Percentiles rank a stretch among this genome's conserved stretches.
phyloP scores from a whole-genome alignment of 1,140 invertebrate genomes.

The Procambarus clarkii region DNA sequence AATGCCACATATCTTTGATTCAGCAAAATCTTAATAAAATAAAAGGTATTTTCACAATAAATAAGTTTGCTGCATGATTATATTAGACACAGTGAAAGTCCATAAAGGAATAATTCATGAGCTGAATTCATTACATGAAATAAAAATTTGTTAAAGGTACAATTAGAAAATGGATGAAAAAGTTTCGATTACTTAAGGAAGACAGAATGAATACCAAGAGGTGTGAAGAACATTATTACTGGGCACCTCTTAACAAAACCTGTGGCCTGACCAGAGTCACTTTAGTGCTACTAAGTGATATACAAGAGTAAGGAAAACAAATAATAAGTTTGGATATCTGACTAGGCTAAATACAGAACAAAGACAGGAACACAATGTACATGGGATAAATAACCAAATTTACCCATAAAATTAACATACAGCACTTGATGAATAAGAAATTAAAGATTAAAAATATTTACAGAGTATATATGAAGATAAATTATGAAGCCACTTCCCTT shows the following conservation, averaged over 20 bases:
- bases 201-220: not conserved
- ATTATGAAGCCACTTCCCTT: constrained; percentile 36
- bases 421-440: constrained; percentile 4
- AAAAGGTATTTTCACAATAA: constrained; percentile 26
- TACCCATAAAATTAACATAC: constrained; percentile 52
- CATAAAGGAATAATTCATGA: not conserved
- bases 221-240: not conserved
- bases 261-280: not conserved
- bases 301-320: constrained; percentile 25
- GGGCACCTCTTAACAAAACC: not conserved
- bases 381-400: constrained; percentile 61
- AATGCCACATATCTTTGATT: constrained; percentile 65
- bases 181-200: not conserved
- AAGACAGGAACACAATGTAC: constrained; percentile 53
- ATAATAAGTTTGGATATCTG: constrained; percentile 45
- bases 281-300: not conserved
- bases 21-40: constrained; percentile 12
- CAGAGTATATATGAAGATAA: constrained; percentile 37
- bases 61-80: constrained; percentile 17
- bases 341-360: constrained; percentile 58
- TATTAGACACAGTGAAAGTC: not conserved
- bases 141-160: not conserved
- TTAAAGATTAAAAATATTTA: constrained; percentile 53
- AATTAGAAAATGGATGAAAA: not conserved
- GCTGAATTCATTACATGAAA: not conserved